Percentiles rank a stretch among this genome's conserved stretches.
phyloP scores from a whole-genome alignment of 2,888 invertebrate genomes.

The Sinopyrophorus schimmeli region DNA sequence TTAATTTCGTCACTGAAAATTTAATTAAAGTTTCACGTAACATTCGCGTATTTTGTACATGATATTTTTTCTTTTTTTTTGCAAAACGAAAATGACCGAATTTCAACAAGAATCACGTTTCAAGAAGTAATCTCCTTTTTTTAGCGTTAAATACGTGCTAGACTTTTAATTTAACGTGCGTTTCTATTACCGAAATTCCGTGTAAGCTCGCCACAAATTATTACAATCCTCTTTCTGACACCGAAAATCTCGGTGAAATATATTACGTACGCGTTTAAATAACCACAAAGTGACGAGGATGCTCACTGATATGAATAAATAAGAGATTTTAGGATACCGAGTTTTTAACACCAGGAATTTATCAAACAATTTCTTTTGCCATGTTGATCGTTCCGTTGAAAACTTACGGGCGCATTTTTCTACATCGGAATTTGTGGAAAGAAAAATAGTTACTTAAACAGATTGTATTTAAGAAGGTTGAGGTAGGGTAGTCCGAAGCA shows the following conservation, averaged over 20 bases:
- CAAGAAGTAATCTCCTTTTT: slow-evolving; percentile 22
- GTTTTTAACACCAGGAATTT: too few relatives aligned
- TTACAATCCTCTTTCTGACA: slow-evolving; percentile 33
- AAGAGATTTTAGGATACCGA: too few relatives aligned
- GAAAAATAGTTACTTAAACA: too few relatives aligned
- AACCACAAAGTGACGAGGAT: slow-evolving; percentile 30
- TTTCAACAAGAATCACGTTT: slow-evolving; percentile 16
- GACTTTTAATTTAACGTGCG: slow-evolving; percentile 32
- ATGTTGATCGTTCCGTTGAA: too few relatives aligned
- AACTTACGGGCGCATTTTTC: too few relatives aligned
- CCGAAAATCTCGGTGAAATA: slow-evolving; percentile 29
- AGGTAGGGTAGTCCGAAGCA: too few relatives aligned
- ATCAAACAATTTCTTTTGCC: too few relatives aligned
- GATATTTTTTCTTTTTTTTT: background rate
- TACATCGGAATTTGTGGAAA: too few relatives aligned
- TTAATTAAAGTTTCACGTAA: background rate
- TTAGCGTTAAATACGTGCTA: slow-evolving; percentile 25
- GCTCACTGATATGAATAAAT: slow-evolving; percentile 21
- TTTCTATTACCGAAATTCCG: slow-evolving; percentile 33
- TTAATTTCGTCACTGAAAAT: background rate
- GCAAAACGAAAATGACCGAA: slow-evolving; percentile 6
- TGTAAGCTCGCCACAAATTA: slow-evolving; percentile 31
- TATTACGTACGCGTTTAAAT: slow-evolving; percentile 30
- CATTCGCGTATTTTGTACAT: background rate
- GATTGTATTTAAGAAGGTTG: too few relatives aligned